Evolutionary conservation across 2,797 vertebrate genomes (phyloP).

Genomic region (Heliangelus exortis): DNA sequence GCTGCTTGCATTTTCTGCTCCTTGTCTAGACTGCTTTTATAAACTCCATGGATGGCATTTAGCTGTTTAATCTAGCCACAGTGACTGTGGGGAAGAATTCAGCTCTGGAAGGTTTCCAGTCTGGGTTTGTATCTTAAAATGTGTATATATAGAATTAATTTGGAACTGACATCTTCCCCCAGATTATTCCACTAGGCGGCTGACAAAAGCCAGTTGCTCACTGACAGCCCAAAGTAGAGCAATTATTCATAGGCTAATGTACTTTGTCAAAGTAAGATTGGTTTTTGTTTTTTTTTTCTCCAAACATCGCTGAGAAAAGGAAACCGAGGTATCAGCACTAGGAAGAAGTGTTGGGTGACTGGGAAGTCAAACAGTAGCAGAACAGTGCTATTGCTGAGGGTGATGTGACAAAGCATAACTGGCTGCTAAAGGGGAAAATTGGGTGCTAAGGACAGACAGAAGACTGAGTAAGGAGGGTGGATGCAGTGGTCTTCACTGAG

Average conservation of each 20-base stretch:
- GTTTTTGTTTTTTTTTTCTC: background rate
- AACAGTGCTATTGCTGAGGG: background rate
- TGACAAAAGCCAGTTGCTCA: conserved; percentile 13
- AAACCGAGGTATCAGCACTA: background rate
- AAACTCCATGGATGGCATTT: background rate
- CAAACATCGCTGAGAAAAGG: background rate
- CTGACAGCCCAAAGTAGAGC: background rate
- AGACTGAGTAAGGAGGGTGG: background rate
- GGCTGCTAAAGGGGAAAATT: background rate
- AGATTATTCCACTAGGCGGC: background rate
- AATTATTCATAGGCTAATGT: background rate
- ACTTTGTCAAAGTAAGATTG: background rate
- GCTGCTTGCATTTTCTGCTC: background rate
- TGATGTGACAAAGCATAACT: background rate
- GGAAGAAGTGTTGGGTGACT: background rate
- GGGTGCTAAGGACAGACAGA: background rate
- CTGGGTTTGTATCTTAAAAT: background rate
- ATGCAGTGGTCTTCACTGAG: background rate
- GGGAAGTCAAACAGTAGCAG: background rate
- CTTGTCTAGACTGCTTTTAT: background rate
- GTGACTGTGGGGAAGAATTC: background rate
- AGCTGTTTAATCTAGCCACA: conserved; percentile 20
- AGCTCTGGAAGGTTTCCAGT: background rate
- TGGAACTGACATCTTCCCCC: background rate
- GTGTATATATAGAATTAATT: background rate